A percentile compares a stretch with the other conserved stretches of the same genome.
These are phyloP conservation scores for Zosterops lateralis DNA, from an alignment of 2,113 vertebrate species.

Conservation along the genomic window DNA sequence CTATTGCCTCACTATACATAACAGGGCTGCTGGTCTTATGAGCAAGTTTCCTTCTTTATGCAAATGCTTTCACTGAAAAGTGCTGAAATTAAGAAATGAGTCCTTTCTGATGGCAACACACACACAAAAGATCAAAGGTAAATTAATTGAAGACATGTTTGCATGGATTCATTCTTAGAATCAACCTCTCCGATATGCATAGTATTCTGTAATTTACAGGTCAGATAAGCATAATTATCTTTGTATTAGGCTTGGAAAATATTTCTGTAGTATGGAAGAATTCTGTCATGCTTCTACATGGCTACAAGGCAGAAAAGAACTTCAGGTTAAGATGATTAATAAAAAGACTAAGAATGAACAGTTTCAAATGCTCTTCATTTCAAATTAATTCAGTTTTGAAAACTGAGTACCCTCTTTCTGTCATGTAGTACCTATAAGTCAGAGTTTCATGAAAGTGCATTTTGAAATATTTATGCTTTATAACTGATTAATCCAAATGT, in stretches of 20 bases:
- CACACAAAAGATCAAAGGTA: background rate
- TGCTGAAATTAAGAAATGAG: background rate
- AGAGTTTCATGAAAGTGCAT: background rate
- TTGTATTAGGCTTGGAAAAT: background rate
- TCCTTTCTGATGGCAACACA: background rate
- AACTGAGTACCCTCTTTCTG: background rate
- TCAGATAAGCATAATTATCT: background rate
- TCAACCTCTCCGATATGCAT: background rate
- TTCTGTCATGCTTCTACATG: background rate
- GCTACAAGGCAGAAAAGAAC: background rate
- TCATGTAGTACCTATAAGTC: background rate
- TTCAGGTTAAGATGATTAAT: background rate
- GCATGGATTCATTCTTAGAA: background rate
- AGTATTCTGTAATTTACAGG: background rate
- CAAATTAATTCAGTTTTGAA: background rate
- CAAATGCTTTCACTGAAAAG: background rate
- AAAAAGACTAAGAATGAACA: background rate
- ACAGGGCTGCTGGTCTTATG: rapidly evolving
- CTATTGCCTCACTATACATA: background rate
- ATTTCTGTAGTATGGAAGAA: background rate
- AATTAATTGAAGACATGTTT: background rate
- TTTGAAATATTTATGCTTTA: background rate
- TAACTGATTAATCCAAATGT: background rate
- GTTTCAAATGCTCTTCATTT: background rate
- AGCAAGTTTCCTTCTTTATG: background rate